phyloP scores from a whole-genome alignment of 2,797 vertebrate species.

The Platyrinchus mystaceus region DNA sequence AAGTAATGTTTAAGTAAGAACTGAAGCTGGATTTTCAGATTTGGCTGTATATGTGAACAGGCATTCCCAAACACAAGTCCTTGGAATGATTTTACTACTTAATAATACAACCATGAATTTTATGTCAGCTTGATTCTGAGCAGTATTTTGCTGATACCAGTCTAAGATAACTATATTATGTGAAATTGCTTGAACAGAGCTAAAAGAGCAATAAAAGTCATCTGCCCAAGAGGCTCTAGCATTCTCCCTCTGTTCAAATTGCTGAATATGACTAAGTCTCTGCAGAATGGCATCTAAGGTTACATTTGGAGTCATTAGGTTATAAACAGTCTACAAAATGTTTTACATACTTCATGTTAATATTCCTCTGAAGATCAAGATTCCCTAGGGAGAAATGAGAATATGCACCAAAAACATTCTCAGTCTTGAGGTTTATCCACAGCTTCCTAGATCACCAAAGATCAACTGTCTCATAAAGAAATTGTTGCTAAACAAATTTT shows the following conservation, averaged over 20 bases:
- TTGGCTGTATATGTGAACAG: not conserved
- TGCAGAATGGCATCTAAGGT: conserved; percentile 35
- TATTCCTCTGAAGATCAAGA: conserved; percentile 27
- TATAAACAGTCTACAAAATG: conserved; percentile 46
- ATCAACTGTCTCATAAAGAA: not conserved
- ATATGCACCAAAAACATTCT: conserved; percentile 29
- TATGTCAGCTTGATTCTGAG: not conserved
- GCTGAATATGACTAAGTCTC: not conserved
- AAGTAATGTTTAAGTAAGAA: not conserved
- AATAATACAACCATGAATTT: not conserved
- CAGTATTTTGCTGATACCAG: not conserved
- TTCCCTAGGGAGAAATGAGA: conserved; percentile 49
- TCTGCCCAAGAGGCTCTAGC: not conserved
- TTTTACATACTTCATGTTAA: conserved; percentile 31
- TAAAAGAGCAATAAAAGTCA: not conserved
- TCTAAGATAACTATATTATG: not conserved
- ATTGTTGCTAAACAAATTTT: not conserved
- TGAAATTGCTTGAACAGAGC: not conserved
- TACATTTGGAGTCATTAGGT: conserved; percentile 33
- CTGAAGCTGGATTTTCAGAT: not conserved
- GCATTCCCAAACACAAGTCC: not conserved
- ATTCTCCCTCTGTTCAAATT: not conserved
- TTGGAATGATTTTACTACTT: not conserved
- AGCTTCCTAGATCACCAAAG: conserved; percentile 20
- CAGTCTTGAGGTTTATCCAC: conserved; percentile 32